phyloP scores from a whole-genome alignment of 2,797 vertebrate genomes.

The Sebastes steindachneri region DNA sequence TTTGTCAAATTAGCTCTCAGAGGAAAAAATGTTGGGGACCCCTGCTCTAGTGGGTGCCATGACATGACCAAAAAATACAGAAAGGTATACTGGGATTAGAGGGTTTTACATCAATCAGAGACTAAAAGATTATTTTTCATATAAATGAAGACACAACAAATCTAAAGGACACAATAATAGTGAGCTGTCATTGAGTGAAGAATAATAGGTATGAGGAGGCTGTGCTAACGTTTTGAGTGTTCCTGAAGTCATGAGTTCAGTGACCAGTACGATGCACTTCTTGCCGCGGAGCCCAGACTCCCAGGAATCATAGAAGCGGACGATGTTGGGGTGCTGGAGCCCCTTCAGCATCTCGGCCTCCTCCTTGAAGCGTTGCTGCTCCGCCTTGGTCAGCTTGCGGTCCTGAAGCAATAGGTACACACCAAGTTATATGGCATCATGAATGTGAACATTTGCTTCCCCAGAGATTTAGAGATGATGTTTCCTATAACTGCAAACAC shows the following conservation, averaged over 20 bases:
- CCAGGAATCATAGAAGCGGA: constrained; percentile 98
- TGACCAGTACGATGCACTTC: constrained; percentile 96
- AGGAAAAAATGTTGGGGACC: too few species aligned
- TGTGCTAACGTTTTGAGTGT: constrained; percentile 93
- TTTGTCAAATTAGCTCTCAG: too few species aligned
- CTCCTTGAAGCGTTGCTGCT: constrained; percentile 96
- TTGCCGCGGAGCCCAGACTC: constrained; percentile 92
- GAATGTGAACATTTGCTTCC: background rate
- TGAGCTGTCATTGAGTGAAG: background rate
- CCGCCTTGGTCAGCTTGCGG: constrained; percentile 93
- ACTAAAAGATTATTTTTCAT: background rate
- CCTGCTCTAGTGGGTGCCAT: background rate
- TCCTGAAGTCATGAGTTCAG: constrained; percentile 97
- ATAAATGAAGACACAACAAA: background rate
- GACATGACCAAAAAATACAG: background rate
- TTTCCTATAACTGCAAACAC: background rate
- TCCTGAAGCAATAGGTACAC: constrained; percentile 80
- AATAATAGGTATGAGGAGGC: background rate
- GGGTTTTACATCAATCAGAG: background rate
- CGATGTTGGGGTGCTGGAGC: constrained; percentile 96
- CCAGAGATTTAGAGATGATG: background rate
- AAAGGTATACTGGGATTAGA: background rate
- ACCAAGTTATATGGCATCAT: background rate
- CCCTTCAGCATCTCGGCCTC: constrained; percentile 98
- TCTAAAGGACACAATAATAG: background rate